These are phyloP conservation scores for Molanna angustata DNA, from an alignment of 2,888 invertebrate species.

Conservation along the genomic window DNA sequence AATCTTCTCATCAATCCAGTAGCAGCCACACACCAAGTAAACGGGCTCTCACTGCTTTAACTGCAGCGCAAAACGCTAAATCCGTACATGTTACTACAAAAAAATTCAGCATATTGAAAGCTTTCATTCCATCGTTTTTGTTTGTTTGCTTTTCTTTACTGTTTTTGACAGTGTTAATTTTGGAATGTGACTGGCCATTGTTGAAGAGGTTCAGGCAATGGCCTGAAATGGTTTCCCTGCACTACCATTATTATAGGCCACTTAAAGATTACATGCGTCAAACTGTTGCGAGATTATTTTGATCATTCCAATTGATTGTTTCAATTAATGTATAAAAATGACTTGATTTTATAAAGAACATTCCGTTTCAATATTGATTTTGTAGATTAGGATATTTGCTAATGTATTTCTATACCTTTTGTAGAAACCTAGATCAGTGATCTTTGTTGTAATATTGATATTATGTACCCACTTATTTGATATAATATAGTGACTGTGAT, in stretches of 20 bases:
- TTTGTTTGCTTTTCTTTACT: slow-evolving; percentile 69
- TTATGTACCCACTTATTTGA: too few relatives aligned
- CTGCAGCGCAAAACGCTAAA: slow-evolving; percentile 21
- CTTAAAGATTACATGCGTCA: slow-evolving; percentile 72
- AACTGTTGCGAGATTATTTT: slow-evolving; percentile 62
- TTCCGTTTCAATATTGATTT: too few relatives aligned
- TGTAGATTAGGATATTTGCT: too few relatives aligned
- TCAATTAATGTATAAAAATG: too few relatives aligned
- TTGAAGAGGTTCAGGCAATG: slow-evolving; percentile 67
- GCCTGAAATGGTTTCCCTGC: slow-evolving; percentile 74
- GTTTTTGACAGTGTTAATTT: slow-evolving; percentile 65
- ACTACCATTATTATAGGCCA: slow-evolving; percentile 80
- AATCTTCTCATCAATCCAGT: slow-evolving; percentile 49
- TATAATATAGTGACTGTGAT: too few relatives aligned
- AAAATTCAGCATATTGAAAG: slow-evolving; percentile 64
- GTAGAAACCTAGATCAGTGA: too few relatives aligned
- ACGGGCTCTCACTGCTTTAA: slow-evolving; percentile 35
- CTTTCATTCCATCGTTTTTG: slow-evolving; percentile 75
- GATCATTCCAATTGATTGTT: too few relatives aligned
- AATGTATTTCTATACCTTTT: too few relatives aligned
- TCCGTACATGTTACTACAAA: slow-evolving; percentile 34
- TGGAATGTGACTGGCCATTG: slow-evolving; percentile 76
- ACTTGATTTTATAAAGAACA: too few relatives aligned
- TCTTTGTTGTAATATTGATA: too few relatives aligned
- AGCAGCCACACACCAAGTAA: slow-evolving; percentile 47